These are phyloP conservation scores for Aphelocoma californica DNA, from an alignment of 2,797 vertebrate genomes.

Conservation along the genomic window DNA sequence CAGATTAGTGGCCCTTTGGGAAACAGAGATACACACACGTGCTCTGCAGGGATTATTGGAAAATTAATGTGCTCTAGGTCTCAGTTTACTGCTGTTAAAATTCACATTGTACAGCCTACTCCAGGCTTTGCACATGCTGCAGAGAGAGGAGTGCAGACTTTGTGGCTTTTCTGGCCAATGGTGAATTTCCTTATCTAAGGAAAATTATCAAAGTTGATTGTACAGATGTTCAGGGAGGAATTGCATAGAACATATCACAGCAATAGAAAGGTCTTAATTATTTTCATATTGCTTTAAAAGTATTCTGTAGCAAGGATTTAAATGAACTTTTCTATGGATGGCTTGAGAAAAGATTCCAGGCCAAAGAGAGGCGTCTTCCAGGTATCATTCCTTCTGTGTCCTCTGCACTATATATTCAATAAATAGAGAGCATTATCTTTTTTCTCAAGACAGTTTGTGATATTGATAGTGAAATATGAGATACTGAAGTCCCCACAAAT, in stretches of 20 bases:
- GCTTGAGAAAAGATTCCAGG: background rate
- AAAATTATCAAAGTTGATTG: background rate
- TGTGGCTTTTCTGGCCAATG: background rate
- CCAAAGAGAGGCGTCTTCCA: background rate
- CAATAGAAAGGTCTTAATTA: background rate
- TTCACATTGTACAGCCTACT: background rate
- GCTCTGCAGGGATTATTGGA: constrained; percentile 12
- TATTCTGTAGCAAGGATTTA: background rate
- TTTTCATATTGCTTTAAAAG: background rate
- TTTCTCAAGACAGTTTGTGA: background rate
- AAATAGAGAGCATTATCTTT: background rate
- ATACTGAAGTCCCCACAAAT: background rate
- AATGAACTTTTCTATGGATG: background rate
- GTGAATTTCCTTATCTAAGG: background rate
- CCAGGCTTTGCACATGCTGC: background rate
- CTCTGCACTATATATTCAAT: background rate
- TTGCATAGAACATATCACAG: background rate
- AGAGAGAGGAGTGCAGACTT: background rate
- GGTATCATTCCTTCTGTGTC: background rate
- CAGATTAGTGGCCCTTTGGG: background rate
- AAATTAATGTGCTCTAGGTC: constrained; percentile 12
- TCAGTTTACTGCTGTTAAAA: constrained; percentile 2
- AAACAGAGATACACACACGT: background rate
- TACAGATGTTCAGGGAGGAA: background rate
- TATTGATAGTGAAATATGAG: background rate